A percentile compares a stretch with the other conserved stretches of the same genome.
phyloP scores from a whole-genome alignment of 2,797 vertebrate species.

The Rhyacichthys aspro region DNA sequence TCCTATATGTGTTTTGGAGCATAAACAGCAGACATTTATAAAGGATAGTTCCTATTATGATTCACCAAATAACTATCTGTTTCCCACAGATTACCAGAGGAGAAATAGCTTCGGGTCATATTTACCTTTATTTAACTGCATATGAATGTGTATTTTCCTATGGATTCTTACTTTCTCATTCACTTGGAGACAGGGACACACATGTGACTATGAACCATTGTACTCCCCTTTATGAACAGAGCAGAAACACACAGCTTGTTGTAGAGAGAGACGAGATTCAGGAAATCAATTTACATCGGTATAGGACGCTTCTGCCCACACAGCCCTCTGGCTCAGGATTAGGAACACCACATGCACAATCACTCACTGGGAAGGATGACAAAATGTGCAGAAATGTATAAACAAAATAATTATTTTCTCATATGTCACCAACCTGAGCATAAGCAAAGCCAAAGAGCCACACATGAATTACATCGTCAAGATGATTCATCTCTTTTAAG shows the following conservation, averaged over 20 bases:
- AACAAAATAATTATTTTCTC: conserved; percentile 56
- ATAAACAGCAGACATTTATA: no score
- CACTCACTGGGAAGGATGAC: conserved; percentile 4
- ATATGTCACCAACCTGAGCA: conserved; percentile 39
- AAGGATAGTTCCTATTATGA: no score
- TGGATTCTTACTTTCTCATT: background rate
- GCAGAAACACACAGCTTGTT: conserved; percentile 38
- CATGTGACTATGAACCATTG: no score
- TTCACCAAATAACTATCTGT: conserved; percentile 36
- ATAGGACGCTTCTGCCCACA: conserved; percentile 64
- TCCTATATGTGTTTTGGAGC: conserved; percentile 8
- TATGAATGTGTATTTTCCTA: background rate
- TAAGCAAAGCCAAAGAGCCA: conserved; percentile 45
- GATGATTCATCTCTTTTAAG: conserved; percentile 66
- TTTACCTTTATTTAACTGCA: conserved; percentile 2
- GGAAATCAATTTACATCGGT: conserved; percentile 68
- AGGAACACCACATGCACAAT: conserved; percentile 25
- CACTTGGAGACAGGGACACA: conserved; percentile 12
- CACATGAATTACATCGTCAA: conserved; percentile 25
- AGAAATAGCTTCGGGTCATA: conserved; percentile 12
- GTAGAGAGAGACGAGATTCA: conserved; percentile 56
- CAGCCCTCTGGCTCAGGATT: conserved; percentile 54
- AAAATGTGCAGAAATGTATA: conserved; percentile 12
- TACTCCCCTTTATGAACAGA: conserved; percentile 47
- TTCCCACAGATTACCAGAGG: background rate